phyloP scores from a whole-genome alignment of 2,888 invertebrate species.

The Ametastegia equiseti region DNA sequence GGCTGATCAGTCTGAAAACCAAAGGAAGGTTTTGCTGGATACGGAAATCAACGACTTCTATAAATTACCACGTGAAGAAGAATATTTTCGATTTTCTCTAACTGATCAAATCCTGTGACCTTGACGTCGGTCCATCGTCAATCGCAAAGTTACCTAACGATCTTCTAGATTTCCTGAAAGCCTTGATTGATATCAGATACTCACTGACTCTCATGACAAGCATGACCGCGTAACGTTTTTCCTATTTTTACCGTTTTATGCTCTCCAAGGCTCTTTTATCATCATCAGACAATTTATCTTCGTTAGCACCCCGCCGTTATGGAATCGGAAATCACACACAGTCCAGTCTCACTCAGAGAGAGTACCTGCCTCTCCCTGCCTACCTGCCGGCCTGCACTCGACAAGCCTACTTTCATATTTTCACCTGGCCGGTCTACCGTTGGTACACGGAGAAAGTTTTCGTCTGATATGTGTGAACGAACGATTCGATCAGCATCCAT shows the following conservation, averaged over 20 bases:
- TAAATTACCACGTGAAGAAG: background rate
- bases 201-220: too few species aligned
- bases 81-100: background rate
- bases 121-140: too few species aligned
- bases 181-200: too few species aligned
- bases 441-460: constrained; percentile 73
- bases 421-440: constrained; percentile 66
- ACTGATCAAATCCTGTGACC: background rate
- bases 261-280: too few species aligned
- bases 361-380: constrained; percentile 59
- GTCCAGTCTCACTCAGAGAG: constrained; percentile 57
- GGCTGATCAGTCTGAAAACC: background rate
- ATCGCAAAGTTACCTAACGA: background rate
- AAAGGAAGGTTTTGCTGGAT: background rate
- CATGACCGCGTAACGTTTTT: too few species aligned
- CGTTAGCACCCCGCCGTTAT: constrained; percentile 25
- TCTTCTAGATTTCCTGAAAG: too few species aligned
- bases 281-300: background rate
- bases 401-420: constrained; percentile 75
- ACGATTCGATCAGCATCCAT: constrained; percentile 60
- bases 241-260: too few species aligned
- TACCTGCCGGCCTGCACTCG: too few species aligned
- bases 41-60: background rate
- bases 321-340: constrained; percentile 43
- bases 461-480: constrained; percentile 69